Base-by-base conservation (phyloP, 2,888 invertebrate genomes). In the Drosophila melanosoma region DNA sequence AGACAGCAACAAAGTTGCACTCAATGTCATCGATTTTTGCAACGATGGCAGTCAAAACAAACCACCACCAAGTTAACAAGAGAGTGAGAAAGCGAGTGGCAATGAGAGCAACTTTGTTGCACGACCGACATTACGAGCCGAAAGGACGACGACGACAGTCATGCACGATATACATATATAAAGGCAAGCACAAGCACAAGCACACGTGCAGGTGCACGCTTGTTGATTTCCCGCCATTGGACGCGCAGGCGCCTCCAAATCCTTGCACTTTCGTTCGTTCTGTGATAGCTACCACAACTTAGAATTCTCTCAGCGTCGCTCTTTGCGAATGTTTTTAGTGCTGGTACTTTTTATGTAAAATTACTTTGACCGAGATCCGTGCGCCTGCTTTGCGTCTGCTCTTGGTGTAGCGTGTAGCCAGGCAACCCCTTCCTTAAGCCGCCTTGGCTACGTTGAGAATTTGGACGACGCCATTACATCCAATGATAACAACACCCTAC, bases 331-430 rank as follows among this genome's bases (percentile, higher is more conserved):
- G 60, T 69, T 81, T 69, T 83, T 73, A 69, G 70, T 69, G 70
- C 58, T 73, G 74, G 76, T 56, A 56, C 82, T 86, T 79, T 87
- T 91, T 90, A 29, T 92, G 92, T 92, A 92, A 92, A 91, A 91
- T 92, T 92, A 92, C 92, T 92, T 93, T 92, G 92, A 92, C 92
- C 92, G 92, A 92, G 90, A 93, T 90, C 65, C 67, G 38, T 63
- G 58, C 38, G 38, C 38, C 26, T 56, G 40, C 53, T n/a, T 38
- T 60, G 63, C 69, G 32, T 20, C 33, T 57, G 70, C 68, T 26
- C 54, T 26, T 73, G 67, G 52, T 60, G 40, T 64, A 15, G 45
- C 53, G 33, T 20, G 38, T 26, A 29, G 33, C 15, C 42, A 33
- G 20, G 26, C 33, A 64, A 15, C 64, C 48, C 45, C 42, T 42